Conservation (phyloP, 2,113 vertebrate genomes). For the Uria lomvia region DNA sequence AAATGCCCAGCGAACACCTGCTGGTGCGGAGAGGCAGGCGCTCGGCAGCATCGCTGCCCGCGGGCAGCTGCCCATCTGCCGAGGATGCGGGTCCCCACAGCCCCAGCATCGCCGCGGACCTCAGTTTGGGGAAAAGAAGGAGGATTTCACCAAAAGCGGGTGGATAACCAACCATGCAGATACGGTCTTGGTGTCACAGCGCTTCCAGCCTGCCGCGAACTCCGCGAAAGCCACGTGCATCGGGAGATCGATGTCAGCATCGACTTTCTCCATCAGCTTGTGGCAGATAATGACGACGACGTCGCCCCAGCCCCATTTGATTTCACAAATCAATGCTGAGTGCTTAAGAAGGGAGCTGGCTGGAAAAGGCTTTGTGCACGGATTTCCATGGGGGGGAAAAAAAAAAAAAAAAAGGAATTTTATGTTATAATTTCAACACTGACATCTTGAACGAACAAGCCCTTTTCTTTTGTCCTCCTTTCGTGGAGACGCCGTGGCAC, state of each 20-base stretch:
- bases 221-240: neutral
- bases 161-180: neutral
- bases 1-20: neutral
- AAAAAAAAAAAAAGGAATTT: neutral
- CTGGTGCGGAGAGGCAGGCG: neutral
- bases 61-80: neutral
- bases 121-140: neutral
- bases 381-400: neutral
- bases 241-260: neutral
- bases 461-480: neutral
- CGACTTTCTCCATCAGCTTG: neutral
- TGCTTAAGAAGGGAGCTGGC: neutral
- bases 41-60: neutral
- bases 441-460: neutral
- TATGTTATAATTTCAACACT: neutral
- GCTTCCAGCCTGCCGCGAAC: neutral
- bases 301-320: neutral
- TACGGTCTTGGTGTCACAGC: fast-evolving
- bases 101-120: neutral
- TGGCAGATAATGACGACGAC: neutral
- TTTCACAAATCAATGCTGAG: constrained; percentile 4
- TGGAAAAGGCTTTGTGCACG: neutral
- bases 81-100: neutral
- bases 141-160: neutral
- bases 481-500: neutral